Evolutionary conservation across 2,113 vertebrate species (phyloP), one percentile per base, ranked within the genome.

Genomic region (Etheostoma spectabile): DNA sequence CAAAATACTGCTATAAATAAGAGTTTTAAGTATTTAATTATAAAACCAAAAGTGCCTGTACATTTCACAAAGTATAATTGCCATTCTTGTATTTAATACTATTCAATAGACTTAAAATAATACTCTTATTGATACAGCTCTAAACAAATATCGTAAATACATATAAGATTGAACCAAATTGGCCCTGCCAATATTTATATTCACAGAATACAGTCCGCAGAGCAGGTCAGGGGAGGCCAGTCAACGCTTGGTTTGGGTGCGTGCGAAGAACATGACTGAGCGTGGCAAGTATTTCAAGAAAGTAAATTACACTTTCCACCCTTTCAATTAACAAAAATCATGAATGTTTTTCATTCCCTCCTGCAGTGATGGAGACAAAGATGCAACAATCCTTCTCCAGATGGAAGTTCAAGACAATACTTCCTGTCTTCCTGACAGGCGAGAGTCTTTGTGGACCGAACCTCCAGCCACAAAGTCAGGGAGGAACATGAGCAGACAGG

Each of bases 191-290:
- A 77, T 90, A 90, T 91, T 91, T 89, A 95, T 95, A 95, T 96
- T 96, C 95, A 96, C 93, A 95, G 95, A 96, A 95, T 96, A 95
- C 94, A 95, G 91, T 95, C 92, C 74, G 84, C 89, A 86, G 90
- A 88, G 84, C 82, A 91, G 82, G 79, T 88, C 75, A 72, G 86
- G 85, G 87, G 82, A 81, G 74, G 74, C 35, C 84, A 84, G 65
- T 75, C 77, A 88, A 82, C 80, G 86, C 88, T 87, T 89, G 85
- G 76, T 79, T 77, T 74, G 33, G 86, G 63, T 80, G 80, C 90
- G 88, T 93, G 94, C 90, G 65, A 89, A 74, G 82, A 82, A 85
- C n/a, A 22, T 78, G 81, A 61, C 66, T 67, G 75, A 87, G 81
- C 52, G 46, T 55, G 66, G 84, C 77, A 75, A 85, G 51, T 83